Evolutionary conservation across 2,888 invertebrate genomes (phyloP).

Genomic region (Andrena dorsata): DNA sequence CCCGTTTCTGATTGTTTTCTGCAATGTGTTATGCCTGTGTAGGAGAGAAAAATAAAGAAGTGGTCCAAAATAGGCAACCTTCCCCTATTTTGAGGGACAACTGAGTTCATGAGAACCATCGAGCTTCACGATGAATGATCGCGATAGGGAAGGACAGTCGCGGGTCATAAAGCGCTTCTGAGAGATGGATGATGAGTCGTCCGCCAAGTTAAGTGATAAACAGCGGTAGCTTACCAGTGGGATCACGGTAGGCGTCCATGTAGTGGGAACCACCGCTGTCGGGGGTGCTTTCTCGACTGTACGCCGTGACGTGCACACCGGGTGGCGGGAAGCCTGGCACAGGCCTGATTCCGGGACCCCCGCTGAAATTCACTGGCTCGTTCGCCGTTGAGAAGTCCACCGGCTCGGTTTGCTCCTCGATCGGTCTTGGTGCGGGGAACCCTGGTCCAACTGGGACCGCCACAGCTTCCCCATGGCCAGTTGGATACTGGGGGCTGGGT

Average conservation of each 20-base stretch:
- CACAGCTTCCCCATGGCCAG: constrained; percentile 85
- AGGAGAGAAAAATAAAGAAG: no score
- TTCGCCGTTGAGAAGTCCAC: constrained; percentile 90
- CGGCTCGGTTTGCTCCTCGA: constrained; percentile 89
- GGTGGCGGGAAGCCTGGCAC: constrained; percentile 87
- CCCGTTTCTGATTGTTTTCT: no score
- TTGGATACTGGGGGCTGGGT: constrained; percentile 88
- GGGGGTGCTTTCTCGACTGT: constrained; percentile 95
- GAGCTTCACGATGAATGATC: constrained; percentile 19
- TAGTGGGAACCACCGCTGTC: constrained; percentile 96
- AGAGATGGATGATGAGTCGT: constrained; percentile 44
- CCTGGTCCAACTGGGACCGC: constrained; percentile 86
- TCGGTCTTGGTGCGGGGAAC: constrained; percentile 87
- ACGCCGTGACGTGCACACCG: constrained; percentile 87
- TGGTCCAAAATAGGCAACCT: no score
- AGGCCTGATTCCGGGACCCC: constrained; percentile 86
- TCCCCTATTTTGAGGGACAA: background rate
- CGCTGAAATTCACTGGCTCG: constrained; percentile 88
- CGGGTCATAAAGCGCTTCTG: constrained; percentile 53
- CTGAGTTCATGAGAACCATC: background rate
- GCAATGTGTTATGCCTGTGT: no score
- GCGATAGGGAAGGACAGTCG: constrained; percentile 45
- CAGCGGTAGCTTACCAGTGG: constrained; percentile 89
- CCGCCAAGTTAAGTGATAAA: constrained; percentile 56
- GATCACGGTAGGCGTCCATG: constrained; percentile 94